A percentile compares a stretch with the other conserved stretches of the same genome.
phyloP scores from a whole-genome alignment of 2,797 vertebrate species.

The Manis javanica region DNA sequence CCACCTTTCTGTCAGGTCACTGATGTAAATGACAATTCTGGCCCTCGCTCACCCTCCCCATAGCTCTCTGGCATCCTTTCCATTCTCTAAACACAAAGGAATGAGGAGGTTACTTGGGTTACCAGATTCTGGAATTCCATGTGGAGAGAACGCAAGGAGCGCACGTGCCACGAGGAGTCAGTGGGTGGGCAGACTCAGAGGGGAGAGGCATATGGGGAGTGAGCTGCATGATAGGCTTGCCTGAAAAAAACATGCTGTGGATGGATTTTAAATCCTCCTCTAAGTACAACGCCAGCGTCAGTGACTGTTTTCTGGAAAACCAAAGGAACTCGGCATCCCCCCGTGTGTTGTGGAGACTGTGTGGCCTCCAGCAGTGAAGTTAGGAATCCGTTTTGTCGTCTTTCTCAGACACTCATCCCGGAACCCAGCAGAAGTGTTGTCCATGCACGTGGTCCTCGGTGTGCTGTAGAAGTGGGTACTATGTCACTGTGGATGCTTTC shows the following conservation, averaged over 20 bases:
- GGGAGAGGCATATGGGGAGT: conserved; percentile 64
- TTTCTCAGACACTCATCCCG: not conserved
- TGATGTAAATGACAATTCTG: conserved; percentile 84
- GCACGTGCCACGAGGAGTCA: conserved; percentile 48
- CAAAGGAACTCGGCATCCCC: conserved; percentile 1
- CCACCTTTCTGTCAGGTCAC: conserved; percentile 82
- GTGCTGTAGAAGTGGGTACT: not conserved
- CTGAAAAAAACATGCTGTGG: conserved; percentile 62
- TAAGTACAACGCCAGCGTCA: conserved; percentile 61
- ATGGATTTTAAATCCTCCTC: conserved; percentile 63
- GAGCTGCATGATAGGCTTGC: conserved; percentile 13
- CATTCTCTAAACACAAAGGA: conserved; percentile 80
- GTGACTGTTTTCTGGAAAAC: conserved; percentile 37
- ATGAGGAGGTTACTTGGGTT: conserved; percentile 85
- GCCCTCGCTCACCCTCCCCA: conserved; percentile 78
- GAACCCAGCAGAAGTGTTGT: not conserved
- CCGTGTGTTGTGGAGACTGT: not conserved
- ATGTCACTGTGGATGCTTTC: not conserved
- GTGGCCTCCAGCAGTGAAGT: not conserved
- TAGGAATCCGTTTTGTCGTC: conserved; percentile 9
- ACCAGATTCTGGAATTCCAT: conserved; percentile 84
- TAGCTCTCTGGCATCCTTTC: conserved; percentile 80
- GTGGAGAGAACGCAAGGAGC: conserved; percentile 72
- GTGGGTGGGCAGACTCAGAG: conserved; percentile 30
- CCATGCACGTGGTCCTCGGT: not conserved